Evolutionary conservation across 2,888 invertebrate genomes (phyloP).

Genomic region (Apocheima hispidaria): DNA sequence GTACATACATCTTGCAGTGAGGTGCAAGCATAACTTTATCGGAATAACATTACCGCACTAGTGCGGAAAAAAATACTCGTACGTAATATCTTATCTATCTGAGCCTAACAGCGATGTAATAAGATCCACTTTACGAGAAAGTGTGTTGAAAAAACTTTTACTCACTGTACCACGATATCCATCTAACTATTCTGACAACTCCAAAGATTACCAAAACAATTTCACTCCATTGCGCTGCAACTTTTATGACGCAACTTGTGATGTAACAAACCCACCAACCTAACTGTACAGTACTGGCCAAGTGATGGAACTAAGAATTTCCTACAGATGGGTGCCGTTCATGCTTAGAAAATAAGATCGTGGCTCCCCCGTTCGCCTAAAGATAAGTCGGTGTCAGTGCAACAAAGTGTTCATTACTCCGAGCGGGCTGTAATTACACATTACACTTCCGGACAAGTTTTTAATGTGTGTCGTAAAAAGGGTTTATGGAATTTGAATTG

Average conservation of each 20-base stretch:
- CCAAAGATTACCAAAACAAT: conserved; percentile 7
- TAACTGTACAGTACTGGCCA: background rate
- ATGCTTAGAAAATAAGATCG: background rate
- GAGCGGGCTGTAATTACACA: background rate
- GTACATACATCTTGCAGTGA: too few species aligned
- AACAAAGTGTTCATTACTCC: conserved; percentile 14
- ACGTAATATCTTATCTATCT: too few species aligned
- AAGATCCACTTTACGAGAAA: too few species aligned
- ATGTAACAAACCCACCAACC: conserved; percentile 1
- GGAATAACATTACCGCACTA: too few species aligned
- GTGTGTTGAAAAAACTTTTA: too few species aligned
- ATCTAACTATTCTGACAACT: background rate
- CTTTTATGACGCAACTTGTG: conserved; percentile 5
- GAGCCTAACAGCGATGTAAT: too few species aligned
- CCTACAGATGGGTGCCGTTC: background rate
- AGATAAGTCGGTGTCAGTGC: background rate
- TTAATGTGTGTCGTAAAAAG: conserved; percentile 13
- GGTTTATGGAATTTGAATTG: conserved; percentile 17
- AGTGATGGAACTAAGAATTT: background rate
- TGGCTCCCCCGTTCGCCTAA: background rate
- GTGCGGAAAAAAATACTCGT: too few species aligned
- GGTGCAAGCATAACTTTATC: too few species aligned
- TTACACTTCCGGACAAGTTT: conserved; percentile 14
- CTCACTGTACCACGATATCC: background rate
- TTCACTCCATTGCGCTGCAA: conserved; percentile 13